Percentiles rank a stretch among this genome's conserved stretches.
These are phyloP conservation scores for Monoplex corrugatus DNA, from an alignment of 2,888 invertebrate species.

Conservation along the genomic window DNA sequence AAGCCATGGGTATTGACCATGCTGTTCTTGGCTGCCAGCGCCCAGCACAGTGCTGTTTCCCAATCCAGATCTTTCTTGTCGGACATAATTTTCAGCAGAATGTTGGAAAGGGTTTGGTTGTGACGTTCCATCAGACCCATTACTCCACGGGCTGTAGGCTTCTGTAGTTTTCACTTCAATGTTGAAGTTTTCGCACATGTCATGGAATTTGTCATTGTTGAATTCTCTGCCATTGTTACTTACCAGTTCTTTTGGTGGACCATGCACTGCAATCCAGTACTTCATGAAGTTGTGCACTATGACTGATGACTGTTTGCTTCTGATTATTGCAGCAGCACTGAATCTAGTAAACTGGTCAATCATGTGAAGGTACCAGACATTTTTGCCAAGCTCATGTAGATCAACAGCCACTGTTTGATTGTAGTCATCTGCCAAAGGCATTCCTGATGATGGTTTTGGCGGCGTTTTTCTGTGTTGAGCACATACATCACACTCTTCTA, in stretches of 20 bases:
- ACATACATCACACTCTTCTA: not conserved
- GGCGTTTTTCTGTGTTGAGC: constrained; percentile 35
- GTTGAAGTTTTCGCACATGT: too few species aligned
- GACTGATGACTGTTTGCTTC: constrained; percentile 27
- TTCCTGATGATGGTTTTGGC: constrained; percentile 46
- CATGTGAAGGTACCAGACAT: constrained; percentile 47
- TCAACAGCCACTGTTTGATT: constrained; percentile 10
- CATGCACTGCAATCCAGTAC: not conserved
- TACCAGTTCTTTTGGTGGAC: too few species aligned
- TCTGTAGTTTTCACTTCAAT: constrained; percentile 49
- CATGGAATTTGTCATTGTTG: constrained; percentile 40
- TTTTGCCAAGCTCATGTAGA: constrained; percentile 8
- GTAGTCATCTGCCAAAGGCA: constrained; percentile 48
- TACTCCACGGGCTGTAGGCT: constrained; percentile 53
- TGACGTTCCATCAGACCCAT: constrained; percentile 50
- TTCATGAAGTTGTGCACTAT: constrained; percentile 21
- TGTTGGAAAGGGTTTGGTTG: constrained; percentile 52
- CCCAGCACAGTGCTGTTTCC: constrained; percentile 50
- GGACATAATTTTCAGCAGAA: constrained; percentile 44
- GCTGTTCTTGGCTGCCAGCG: constrained; percentile 32
- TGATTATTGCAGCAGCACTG: constrained; percentile 44
- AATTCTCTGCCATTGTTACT: too few species aligned
- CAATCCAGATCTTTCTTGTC: constrained; percentile 43
- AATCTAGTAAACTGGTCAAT: constrained; percentile 41
- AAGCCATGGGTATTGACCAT: not conserved